Base-by-base conservation (phyloP, 2,888 invertebrate species). In the Drosophila borborema region DNA sequence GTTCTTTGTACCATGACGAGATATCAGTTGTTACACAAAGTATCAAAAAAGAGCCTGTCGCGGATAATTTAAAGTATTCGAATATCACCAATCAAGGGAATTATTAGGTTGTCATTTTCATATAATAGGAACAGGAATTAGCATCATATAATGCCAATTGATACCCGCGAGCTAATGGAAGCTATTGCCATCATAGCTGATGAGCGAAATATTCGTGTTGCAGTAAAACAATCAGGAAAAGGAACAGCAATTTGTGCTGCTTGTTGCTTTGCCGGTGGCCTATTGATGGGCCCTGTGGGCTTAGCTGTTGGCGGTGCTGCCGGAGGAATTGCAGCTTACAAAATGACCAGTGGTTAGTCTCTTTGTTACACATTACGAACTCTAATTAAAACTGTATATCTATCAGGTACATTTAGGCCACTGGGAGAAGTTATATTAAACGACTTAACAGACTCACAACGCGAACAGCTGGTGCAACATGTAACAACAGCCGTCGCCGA, bases 361-460 rank as follows among this genome's bases (percentile, higher is more conserved):
- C 6, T n/a, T 10, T 10, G 14, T 16, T 12, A 38, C 3, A 9
- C 23, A 10, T 7, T 12, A 5, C 7, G 7, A 34, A 12, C 10
- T 46, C n/a, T 12, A 10, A 9, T 14, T 54, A 54, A 63, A 20
- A 18, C 2, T 53, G 4, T 36, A 36, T 36, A 12, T 43, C 34
- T 18, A 49, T 28, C 65, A 93, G 93, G 92, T 9, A 73, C 82
- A 2, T 93, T 92, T 56, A 90, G 88, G n/a, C 90, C 93, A 0
- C 68, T 92, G 53, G 91, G 90, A n/a, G 92, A 92, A 61, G 87
- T 93, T 1, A 83, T 93, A n/a, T 73, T 91, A 5, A 91, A 93
- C 60, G 93, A 93, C 64, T 69, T 93, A 40, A 92, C 87, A 0
- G 90, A 90, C 28, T 38, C 41, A 0, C 92, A 93, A 66, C 88